Evolutionary conservation across 2,888 invertebrate species (phyloP), one percentile per base, ranked within the genome.

Genomic region (Aleiodes testaceus): DNA sequence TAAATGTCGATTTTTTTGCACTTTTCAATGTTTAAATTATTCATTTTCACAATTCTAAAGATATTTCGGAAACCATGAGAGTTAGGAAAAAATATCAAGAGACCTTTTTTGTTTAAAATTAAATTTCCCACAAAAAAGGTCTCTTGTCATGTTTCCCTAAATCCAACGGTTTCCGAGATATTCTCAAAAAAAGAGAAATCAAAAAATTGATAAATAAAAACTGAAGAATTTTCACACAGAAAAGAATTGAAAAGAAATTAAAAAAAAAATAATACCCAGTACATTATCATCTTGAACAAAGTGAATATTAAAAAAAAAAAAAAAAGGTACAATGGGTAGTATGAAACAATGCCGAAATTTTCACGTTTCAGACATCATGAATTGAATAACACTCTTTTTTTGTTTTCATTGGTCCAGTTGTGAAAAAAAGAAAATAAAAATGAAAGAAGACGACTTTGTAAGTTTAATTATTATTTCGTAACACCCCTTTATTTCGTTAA

Each of bases 391-490:
- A 26, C 30, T 18, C 20, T 50, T 18, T 55, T 55, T 26, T 26
- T 55, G 26, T n/a, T 30, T 30, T 55, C 55, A 26, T 3, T 14
- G 16, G 18, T 26, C 50, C 18, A 55, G n/a, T 14, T 3, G 30
- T 7, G 7, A 30, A 55, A 26, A 30, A 30, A 30, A 55, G 36
- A 36, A 36, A 36, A 36, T 36, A 36, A 36, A 36, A 36, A 9
- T 36, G 36, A 36, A 36, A 36, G 36, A 36, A 36, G 11, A 55
- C 55, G 26, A 30, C 55, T 55, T 30, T 55, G 55, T 55, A 30
- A 26, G n/a, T 55, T 55, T 55, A 55, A 55, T 55, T 55, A 55
- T 55, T 30, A 55, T 55, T 55, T 55, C 55, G 18, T 26, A 53
- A n/a, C 55, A n/a, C 55, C 36, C 36, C 9, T 36, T 36, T 16